Base-by-base conservation (phyloP, 2,888 invertebrate genomes). In the Limenitis arthemis region DNA sequence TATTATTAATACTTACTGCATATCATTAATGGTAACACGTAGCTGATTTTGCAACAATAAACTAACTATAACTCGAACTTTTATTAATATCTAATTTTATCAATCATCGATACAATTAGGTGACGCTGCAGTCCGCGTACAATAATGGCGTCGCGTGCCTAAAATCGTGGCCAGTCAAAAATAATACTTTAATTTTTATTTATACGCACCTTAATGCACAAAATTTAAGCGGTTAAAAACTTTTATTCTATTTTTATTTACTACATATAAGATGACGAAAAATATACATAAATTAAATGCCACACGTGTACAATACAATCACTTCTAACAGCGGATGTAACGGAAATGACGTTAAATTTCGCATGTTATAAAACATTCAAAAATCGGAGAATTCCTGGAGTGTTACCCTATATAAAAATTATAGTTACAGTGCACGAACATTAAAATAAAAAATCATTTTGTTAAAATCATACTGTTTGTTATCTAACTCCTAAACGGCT, bases 101-200 rank as follows among this genome's bases (percentile, higher is more conserved):
- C 37, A 31, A 12, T 38, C 30, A 37, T 31, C 30, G 30, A 46
- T 12, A 36, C 9, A 29, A 38, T 9, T 6, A 31, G 30, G 30
- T 38, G 37, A 36, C 12, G 34, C n/a, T n/a, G n/a, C n/a, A n/a
- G n/a, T 20, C 34, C 33, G 33, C 20, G 31, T 38, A 40, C 50
- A 51, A 51, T 51, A 51, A n/a, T 51, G 50, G 50, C 50, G 50
- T 46, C 50, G 40, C 20, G 12, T 12, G 40, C 44, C 30, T 30
- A 38, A 46, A 30, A 46, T 46, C 46, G 37, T 12, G 30, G 37
- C 8, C 38, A 38, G 37, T 46, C 46, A 46, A 46, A 30, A 44
- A 38, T 46, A 11, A 31, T 37, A 46, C 46, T 46, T 46, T 36
- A 37, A 46, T 46, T 46, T 36, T 37, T 46, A 31, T 37, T 38